Evolutionary conservation across 2,888 invertebrate species (phyloP), one percentile per base, ranked within the genome.

Genomic region (Tenthredo livida): DNA sequence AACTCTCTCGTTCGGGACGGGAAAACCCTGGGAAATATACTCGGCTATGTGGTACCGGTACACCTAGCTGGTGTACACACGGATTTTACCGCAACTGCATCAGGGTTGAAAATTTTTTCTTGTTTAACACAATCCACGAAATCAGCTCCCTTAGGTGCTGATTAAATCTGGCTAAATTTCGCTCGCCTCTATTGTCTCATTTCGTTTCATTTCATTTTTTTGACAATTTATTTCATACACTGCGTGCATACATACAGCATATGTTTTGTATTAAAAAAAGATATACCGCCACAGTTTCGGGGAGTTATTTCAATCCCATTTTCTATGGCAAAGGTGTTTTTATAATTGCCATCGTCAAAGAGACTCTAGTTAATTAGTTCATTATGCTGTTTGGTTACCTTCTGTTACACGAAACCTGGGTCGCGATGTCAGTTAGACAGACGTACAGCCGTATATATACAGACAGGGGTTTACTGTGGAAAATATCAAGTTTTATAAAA

Each of bases 321-420:
- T 73, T n/a, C 72, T 40, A 43, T 43, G 72, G 12, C 25, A 9
- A 73, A 50, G 21, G 54, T 77, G 37, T 77, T 54, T 33, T 77
- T 77, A 54, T 50, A 77, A 77, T 77, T 54, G 29, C n/a, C 77
- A 77, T 50, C 29, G 33, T 77, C 77, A 77, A 77, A 50, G 77
- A 33, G 40, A 77, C 50, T 77, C 50, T 9, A 7, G 54, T 77
- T 77, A 77, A 77, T 77, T 77, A 77, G 77, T 77, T 54, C 77
- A 77, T 77, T 77, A 77, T 54, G 9, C 47, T 54, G 50, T 73
- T 77, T 77, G 77, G n/a, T 50, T 33, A 33, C 29, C 17, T 67
- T 67, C 17, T 25, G 33, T 17, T 7, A 47, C 15, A 67, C 33
- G 67, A 67, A 67, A 67, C 29, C 15, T 12, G 33, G 67, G 67